Base-by-base conservation (phyloP, 2,113 vertebrate species). In the Brachypodius melanocephalos region DNA sequence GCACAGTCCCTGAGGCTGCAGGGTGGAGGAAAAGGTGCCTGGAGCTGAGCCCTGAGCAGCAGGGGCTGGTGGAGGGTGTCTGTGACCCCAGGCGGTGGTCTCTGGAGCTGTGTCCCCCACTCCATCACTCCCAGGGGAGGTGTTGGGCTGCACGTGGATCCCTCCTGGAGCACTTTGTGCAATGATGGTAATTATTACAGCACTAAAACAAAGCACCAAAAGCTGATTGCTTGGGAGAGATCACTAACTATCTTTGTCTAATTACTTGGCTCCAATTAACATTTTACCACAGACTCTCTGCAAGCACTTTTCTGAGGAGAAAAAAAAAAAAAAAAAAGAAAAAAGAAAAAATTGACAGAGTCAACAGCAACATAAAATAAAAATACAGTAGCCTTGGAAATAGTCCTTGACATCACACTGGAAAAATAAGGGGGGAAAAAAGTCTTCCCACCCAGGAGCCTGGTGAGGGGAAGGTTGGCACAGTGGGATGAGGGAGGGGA, bases 251-350 rank as follows among this genome's bases (percentile, higher is more conserved):
- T 97, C 96, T 96, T 94, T 94, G 91, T 91, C 95, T 97, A 93
- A 96, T 97, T 97, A 97, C 94, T 96, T 95, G 94, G 88, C 86
- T 82, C 90, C 96, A 95, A 96, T 97, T 96, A 98, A 96, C 86
- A 81, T 76, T 66, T 87, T 83, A 94, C 93, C 94, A 40, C 83
- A 88, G 90, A 93, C 32, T 21, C 21, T 82, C 87, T 81, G 93
- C 65, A 63, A 97, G 66, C 86, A 28, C 84, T 90, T 92, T 85
- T 76, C 89, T 83, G 31, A 6, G 89, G 78, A 90, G 49, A 59
- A 17, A 0, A 17, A 10, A 6, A n/a, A 21, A 15, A 25, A 58
- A 38, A 17, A 55, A 3, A 5, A 21, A 17, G 4, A 31, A 55
- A 54, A 7, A 63, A 54, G 28, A 31, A 6, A 6, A 58, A 52